Conservation (phyloP, 2,888 invertebrate species). For the Brenthis ino region DNA sequence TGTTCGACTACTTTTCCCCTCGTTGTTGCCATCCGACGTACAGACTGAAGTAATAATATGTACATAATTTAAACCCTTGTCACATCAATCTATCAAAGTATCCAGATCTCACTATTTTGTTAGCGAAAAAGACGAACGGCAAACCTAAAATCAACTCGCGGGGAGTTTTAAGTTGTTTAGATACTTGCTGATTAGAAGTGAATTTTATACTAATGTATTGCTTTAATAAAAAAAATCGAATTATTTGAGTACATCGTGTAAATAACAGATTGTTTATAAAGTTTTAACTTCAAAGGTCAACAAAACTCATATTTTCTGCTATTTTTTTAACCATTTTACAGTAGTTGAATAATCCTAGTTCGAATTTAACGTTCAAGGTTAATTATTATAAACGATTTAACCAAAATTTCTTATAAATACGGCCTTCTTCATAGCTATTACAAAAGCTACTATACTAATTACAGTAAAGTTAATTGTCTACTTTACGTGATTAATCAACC, state of each 20-base stretch:
- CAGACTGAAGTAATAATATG: conserved; percentile 23
- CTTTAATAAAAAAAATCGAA: too few species aligned
- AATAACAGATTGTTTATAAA: too few species aligned
- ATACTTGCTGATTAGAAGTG: too few species aligned
- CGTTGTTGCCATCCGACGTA: conserved; percentile 36
- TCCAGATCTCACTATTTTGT: conserved; percentile 5
- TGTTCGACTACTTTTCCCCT: conserved; percentile 47
- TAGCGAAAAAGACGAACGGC: conserved; percentile 2
- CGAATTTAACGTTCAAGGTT: conserved; percentile 10
- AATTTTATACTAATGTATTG: too few species aligned
- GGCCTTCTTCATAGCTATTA: neutral
- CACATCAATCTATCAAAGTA: conserved; percentile 17
- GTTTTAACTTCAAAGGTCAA: too few species aligned
- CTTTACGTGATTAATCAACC: conserved; percentile 25
- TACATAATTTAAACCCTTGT: conserved; percentile 19
- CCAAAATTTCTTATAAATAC: conserved; percentile 2
- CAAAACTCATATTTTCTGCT: too few species aligned
- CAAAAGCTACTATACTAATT: conserved; percentile 11
- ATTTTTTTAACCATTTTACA: too few species aligned
- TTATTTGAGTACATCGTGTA: too few species aligned
- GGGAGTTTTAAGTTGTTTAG: too few species aligned
- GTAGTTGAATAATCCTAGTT: too few species aligned
- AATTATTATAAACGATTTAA: conserved; percentile 5
- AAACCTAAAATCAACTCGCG: too few species aligned
- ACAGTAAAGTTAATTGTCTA: conserved; percentile 9